These are phyloP conservation scores for Perizoma affinitatum DNA, from an alignment of 2,888 invertebrate species.

Conservation along the genomic window DNA sequence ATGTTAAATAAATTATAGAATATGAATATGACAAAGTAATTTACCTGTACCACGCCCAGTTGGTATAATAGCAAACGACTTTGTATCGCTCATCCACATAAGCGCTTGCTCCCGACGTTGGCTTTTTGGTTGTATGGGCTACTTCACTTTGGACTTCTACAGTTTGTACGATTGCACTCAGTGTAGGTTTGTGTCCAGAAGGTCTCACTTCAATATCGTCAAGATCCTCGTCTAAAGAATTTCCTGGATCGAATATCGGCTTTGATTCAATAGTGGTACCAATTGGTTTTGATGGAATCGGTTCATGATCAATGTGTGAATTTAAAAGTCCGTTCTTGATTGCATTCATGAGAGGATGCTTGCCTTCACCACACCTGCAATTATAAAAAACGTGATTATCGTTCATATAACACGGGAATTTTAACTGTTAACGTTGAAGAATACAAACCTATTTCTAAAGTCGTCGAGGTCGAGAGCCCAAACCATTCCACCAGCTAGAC, in stretches of 20 bases:
- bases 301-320: conserved; percentile 46
- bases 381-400: background rate
- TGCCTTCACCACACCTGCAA: conserved; percentile 89
- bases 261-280: conserved; percentile 49
- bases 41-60: conserved; percentile 95
- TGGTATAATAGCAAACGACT: conserved; percentile 95
- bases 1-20: background rate
- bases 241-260: conserved; percentile 54
- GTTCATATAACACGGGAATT: background rate
- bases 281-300: conserved; percentile 25
- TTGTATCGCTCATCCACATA: conserved; percentile 83
- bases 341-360: conserved; percentile 91
- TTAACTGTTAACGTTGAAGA: background rate
- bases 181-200: conserved; percentile 31
- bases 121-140: conserved; percentile 54
- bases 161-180: conserved; percentile 23
- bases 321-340: conserved; percentile 89
- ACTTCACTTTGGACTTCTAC: conserved; percentile 43
- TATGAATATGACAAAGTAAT: background rate
- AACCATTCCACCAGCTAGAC: conserved; percentile 94
- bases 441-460: conserved; percentile 86
- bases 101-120: conserved; percentile 43
- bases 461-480: conserved; percentile 96
- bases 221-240: conserved; percentile 66
- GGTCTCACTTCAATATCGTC: conserved; percentile 75